Base-by-base conservation (phyloP, 1,140 invertebrate genomes). In the Amphibalanus amphitrite region DNA sequence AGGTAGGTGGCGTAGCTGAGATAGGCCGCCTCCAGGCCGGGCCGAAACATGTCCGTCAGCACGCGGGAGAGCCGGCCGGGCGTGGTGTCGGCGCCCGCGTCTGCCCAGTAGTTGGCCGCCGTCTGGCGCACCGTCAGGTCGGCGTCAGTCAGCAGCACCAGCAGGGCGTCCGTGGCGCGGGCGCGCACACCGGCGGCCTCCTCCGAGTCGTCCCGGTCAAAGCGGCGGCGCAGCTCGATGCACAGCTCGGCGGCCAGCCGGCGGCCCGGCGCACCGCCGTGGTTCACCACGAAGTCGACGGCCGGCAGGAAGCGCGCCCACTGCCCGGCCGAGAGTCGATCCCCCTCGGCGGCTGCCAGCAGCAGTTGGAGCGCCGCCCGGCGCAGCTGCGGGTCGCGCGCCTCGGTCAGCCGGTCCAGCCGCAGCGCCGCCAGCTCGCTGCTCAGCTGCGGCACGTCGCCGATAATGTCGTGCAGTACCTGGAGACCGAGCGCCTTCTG, bases 1-100 rank as follows among this genome's bases (percentile, higher is more conserved):
- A 84, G 77, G 74, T 82, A 82, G 28, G 82, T 81, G 40, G 80
- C 78, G 74, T 83, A 81, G 68, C 79, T 78, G 10, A 85, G 78
- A 71, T 80, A 83, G 59, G 80, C 77, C 28, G 77, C 76, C 73
- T 84, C 83, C 70, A 79, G 81, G 17, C 74, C 75, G 0, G 82
- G 79, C 23, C 79, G 81, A 76, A 82, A 84, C 77, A 83, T 80
- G 29, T 80, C 80, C 71, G 80, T 78, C 69, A 82, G 77, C 72
- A 82, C 80, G 47, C 78, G 77, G 33, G 79, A 76, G 67, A 80
- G 75, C 30, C 70, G 74, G 47, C 70, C 65, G 67, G 59, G 73
- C 67, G 71, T 68, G 28, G 29, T 40, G 25, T 59, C 72, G 47
- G 1, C 47, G 47, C 3, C 47, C 1, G 13, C 17, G 47, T 59